Percentiles rank a stretch among this genome's conserved stretches.
phyloP scores from a whole-genome alignment of 2,888 invertebrate species.

The Phaonia tiefii region DNA sequence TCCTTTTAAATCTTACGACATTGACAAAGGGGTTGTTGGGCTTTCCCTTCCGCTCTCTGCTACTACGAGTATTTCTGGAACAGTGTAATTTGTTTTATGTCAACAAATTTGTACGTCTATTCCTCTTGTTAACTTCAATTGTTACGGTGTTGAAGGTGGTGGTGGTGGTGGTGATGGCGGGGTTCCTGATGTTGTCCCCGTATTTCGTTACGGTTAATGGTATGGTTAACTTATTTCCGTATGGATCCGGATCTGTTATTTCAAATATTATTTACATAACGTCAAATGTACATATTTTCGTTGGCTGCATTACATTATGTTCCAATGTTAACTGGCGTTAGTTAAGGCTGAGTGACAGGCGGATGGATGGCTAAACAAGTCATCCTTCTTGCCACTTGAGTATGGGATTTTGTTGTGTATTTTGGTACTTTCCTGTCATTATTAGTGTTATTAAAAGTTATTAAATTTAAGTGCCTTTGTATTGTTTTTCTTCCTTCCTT shows the following conservation, averaged over 20 bases:
- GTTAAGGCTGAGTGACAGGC: slow-evolving; percentile 11
- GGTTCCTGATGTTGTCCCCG: slow-evolving; percentile 13
- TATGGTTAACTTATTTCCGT: slow-evolving; percentile 9
- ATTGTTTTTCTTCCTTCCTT: slow-evolving; percentile 46
- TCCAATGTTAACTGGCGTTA: slow-evolving; percentile 35
- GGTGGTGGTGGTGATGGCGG: slow-evolving; percentile 9
- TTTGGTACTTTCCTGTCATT: slow-evolving; percentile 49
- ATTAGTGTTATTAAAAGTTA: slow-evolving; percentile 71
- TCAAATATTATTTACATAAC: slow-evolving; percentile 37
- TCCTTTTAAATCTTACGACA: not conserved
- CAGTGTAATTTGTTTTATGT: slow-evolving; percentile 66
- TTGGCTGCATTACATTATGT: not conserved
- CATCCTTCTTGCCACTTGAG: slow-evolving; percentile 62
- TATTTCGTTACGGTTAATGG: slow-evolving; percentile 24
- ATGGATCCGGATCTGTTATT: slow-evolving; percentile 11
- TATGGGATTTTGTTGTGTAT: slow-evolving; percentile 64
- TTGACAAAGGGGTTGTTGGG: slow-evolving; percentile 9
- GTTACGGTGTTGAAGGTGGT: not conserved
- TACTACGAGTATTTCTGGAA: no score
- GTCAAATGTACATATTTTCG: slow-evolving; percentile 26
- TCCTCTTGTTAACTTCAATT: slow-evolving; percentile 32
- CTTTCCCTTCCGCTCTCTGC: slow-evolving; percentile 12
- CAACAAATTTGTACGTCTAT: slow-evolving; percentile 62
- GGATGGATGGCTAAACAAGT: slow-evolving; percentile 8
- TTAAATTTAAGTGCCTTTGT: slow-evolving; percentile 69